Evolutionary conservation across 2,888 invertebrate genomes (phyloP), one percentile per base, ranked within the genome.

Genomic region (Leucophora obtusa): DNA sequence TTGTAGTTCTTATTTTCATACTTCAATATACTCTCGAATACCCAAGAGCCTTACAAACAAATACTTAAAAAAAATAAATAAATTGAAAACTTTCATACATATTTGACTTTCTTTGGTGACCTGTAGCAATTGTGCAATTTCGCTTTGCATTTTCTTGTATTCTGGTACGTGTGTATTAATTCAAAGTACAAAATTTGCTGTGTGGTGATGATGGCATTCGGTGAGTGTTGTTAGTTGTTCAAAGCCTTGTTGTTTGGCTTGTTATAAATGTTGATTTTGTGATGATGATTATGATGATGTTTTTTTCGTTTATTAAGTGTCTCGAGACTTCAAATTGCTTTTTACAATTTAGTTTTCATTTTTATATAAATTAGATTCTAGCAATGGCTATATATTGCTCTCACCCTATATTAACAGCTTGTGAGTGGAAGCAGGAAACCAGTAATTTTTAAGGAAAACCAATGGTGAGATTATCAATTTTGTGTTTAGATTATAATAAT

Each of bases 121-220:
- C 56, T 28, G n/a, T 56, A 15, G 56, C 28, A 56, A 28, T 56
- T 56, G 24, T 56, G 56, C 15, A 15, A 24, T 28, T 21, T 53
- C 9, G 24, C 24, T 53, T 11, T 1, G 11, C 11, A 24, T 24
- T n/a, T 4, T n/a, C 43, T 47, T 47, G 5, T 47, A 28, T 14
- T 47, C n/a, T 47, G n/a, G n/a, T 47, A 38, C 14, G 43, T 28
- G 15, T n/a, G 28, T 3, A 28, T 28, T 28, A 33, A 9, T 14
- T 56, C 7, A 14, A 56, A 15, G 28, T 24, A 24, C 24, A 56
- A 33, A 56, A 28, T 15, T n/a, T 56, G 3, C 56, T 28, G 35
- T 17, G 38, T 59, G 33, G 58, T 59, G 35, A 59, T 59, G 58
- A 59, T 59, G 33, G 58, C 35, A 35, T 59, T 11, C 38, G 18